phyloP scores from a whole-genome alignment of 2,113 vertebrate species.

The Eretmochelys imbricata region DNA sequence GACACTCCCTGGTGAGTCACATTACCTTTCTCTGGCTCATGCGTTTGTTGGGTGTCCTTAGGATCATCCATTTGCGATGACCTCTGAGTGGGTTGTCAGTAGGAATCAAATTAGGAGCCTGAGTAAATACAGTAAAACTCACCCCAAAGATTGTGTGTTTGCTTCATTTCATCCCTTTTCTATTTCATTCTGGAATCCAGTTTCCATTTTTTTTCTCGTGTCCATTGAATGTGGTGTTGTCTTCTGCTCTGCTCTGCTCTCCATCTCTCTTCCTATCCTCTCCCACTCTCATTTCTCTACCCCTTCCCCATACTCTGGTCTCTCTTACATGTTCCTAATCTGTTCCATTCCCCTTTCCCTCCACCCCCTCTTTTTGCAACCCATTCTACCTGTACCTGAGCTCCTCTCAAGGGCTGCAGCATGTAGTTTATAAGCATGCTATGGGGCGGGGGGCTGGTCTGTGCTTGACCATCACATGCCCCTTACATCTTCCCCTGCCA shows the following conservation, averaged over 20 bases:
- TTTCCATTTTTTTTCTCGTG: neutral
- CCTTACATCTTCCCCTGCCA: neutral
- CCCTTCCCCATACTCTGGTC: no score
- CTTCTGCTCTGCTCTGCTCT: neutral
- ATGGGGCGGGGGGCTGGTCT: no score
- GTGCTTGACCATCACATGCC: neutral
- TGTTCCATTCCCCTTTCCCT: no score
- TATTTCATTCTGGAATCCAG: neutral
- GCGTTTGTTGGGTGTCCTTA: accelerated
- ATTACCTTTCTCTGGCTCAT: neutral
- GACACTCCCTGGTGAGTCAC: neutral
- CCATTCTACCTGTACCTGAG: neutral
- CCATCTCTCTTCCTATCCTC: neutral
- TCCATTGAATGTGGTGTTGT: neutral
- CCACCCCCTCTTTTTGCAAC: no score
- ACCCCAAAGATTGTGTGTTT: neutral
- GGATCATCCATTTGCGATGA: accelerated
- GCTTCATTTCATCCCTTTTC: neutral
- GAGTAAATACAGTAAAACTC: neutral
- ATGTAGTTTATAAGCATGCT: no score
- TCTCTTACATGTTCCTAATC: no score
- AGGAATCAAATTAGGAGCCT: neutral
- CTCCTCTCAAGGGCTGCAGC: no score
- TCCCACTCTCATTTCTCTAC: neutral
- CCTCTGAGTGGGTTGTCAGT: neutral